Evolutionary conservation across 2,797 vertebrate genomes (phyloP).

Genomic region (Tapirus indicus): DNA sequence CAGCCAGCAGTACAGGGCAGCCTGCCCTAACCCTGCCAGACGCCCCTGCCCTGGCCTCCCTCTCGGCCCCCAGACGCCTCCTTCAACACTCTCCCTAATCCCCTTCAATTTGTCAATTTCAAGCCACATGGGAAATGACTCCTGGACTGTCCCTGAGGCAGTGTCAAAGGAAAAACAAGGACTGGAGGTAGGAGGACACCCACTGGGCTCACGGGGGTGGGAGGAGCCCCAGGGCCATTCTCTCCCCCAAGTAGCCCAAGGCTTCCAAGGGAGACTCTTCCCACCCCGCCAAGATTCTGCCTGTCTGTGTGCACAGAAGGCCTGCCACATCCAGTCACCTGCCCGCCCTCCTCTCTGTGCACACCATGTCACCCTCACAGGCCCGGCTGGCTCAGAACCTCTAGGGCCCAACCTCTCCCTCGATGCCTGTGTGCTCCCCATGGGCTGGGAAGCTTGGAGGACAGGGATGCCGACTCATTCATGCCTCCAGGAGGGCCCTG

Average conservation of each 20-base stretch:
- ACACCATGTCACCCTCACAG: not conserved
- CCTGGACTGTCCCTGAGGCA: not conserved
- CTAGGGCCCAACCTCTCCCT: not conserved
- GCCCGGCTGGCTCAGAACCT: not conserved
- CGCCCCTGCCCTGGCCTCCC: not conserved
- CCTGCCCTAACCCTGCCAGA: too few relatives aligned
- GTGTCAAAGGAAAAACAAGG: not conserved
- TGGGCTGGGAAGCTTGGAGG: not conserved
- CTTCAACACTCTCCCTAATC: not conserved
- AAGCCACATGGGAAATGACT: not conserved
- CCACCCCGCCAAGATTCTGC: rapidly evolving
- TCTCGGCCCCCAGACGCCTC: not conserved
- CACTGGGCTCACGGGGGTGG: rapidly evolving
- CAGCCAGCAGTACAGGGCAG: too few relatives aligned
- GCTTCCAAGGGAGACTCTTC: not conserved
- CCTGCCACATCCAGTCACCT: not conserved
- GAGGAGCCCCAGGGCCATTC: too few relatives aligned
- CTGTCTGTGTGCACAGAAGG: not conserved
- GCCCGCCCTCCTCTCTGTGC: not conserved
- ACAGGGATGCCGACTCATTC: not conserved
- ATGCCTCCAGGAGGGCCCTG: not conserved
- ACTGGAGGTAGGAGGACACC: not conserved
- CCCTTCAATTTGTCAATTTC: not conserved
- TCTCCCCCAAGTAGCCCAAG: not conserved
- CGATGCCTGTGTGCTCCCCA: not conserved